Conservation (phyloP, 2,797 vertebrate genomes). For the Sebastes itinus region DNA sequence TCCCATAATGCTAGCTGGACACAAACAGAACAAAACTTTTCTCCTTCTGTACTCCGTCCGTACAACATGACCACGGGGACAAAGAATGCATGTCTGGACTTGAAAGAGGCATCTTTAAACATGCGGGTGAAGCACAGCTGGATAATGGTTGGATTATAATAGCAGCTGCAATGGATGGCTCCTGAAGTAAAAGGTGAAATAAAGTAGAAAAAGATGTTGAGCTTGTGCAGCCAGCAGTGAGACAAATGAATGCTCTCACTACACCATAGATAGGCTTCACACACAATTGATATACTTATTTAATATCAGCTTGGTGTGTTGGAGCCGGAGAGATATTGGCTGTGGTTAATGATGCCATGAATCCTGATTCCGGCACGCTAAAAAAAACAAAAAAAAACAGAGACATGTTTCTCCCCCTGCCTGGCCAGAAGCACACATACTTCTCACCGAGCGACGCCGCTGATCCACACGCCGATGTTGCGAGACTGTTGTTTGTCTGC, state of each 20-base stretch:
- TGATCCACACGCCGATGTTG: constrained; percentile 68
- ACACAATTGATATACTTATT: constrained; percentile 70
- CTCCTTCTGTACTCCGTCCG: constrained; percentile 4
- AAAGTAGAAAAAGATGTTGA: constrained; percentile 25
- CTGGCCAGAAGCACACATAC: constrained; percentile 66
- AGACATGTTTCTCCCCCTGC: constrained; percentile 52
- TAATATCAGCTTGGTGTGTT: constrained; percentile 66
- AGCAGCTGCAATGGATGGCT: constrained; percentile 36
- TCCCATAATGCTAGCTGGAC: constrained; percentile 40
- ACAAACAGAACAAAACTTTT: constrained; percentile 47
- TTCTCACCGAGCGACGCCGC: constrained; percentile 56
- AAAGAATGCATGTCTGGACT: constrained; percentile 26
- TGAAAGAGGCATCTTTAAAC: constrained; percentile 53
- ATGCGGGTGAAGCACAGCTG: constrained; percentile 27
- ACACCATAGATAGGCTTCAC: constrained; percentile 54
- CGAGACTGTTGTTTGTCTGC: constrained; percentile 78
- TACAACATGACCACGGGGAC: constrained; percentile 20
- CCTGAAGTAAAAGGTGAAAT: constrained; percentile 44
- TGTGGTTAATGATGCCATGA: constrained; percentile 75
- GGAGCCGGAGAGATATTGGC: constrained; percentile 59
- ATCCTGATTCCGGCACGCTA: constrained; percentile 55
- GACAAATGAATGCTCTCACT: constrained; percentile 58
- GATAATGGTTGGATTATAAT: constrained; percentile 66
- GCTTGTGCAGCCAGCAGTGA: constrained; percentile 45
- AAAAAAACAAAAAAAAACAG: constrained; percentile 3